phyloP scores from a whole-genome alignment of 2,113 vertebrate species.

The Procavia capensis region DNA sequence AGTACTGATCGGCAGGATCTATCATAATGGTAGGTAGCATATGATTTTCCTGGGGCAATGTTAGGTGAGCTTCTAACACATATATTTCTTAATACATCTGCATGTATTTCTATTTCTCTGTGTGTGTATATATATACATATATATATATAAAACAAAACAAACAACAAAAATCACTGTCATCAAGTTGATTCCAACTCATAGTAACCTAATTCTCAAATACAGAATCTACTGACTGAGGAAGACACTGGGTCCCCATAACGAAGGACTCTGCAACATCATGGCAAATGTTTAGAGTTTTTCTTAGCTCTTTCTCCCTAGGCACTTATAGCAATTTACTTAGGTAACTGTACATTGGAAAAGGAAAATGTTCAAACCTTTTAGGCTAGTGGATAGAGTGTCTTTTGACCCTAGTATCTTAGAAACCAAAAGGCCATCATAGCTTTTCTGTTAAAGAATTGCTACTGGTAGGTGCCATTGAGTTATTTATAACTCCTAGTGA shows the following conservation, averaged over 20 bases:
- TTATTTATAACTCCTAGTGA: too few species aligned
- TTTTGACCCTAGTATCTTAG: not conserved
- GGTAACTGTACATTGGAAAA: not conserved
- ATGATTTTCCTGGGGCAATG: not conserved
- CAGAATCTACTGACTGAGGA: not conserved
- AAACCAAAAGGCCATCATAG: not conserved
- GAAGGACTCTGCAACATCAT: not conserved
- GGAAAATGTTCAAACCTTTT: not conserved
- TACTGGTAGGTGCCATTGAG: too few species aligned
- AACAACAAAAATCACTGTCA: too few species aligned
- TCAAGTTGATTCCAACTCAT: too few species aligned
- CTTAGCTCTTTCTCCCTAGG: not conserved
- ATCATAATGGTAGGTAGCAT: not conserved
- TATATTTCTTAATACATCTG: not conserved
- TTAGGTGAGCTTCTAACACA: not conserved
- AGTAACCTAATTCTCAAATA: not conserved
- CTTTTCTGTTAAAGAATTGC: not conserved
- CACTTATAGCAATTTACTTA: not conserved
- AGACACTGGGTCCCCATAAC: not conserved
- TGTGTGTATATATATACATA: too few species aligned
- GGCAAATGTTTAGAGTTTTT: not conserved
- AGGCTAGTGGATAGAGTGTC: not conserved
- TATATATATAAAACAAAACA: too few species aligned
- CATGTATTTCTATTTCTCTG: too few species aligned
- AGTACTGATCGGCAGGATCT: not conserved